Evolutionary conservation across 2,888 invertebrate species (phyloP), one percentile per base, ranked within the genome.

Genomic region (Carcina quercana): DNA sequence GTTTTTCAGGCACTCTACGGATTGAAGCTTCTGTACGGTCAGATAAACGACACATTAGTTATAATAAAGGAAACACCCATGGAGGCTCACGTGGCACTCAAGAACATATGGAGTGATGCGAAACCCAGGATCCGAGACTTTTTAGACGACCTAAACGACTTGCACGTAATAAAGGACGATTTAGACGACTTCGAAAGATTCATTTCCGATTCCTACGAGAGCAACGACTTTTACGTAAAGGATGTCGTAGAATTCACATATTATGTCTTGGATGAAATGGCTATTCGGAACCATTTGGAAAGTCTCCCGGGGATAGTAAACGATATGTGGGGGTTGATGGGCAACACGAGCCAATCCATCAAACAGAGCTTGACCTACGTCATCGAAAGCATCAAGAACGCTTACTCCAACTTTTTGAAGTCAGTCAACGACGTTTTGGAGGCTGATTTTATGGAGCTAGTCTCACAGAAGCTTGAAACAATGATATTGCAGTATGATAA

Each of bases 311-410:
- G 91, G 27, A 92, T 94, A 13, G 85, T 94, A 0, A 91, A 90
- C 28, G 94, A 94, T 63, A 86, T 94, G 55, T 93, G 92, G 92
- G 91, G 92, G 3, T 89, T 92, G 48, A 92, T 94, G 92, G 94
- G 94, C 0, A 93, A 93, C 32, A 93, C 94, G 0, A 93, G 93
- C 5, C 86, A 90, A 44, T 92, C 92, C 0, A 87, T 94, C 12
- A 89, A 92, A 27, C 89, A 91, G 42, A 92, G 92, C 43, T 74
- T 94, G 6, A 71, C 89, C 0, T 93, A 90, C 88, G 86, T 93
- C 0, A 89, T 93, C 0, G 90, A 92, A 38, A 87, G 89, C 37
- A 84, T 93, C 0, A 92, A 91, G 57, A 84, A 72, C 24, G 90
- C 90, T 0, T 93, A 93, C 52, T 85, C 89, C 13, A 91, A 90